phyloP scores from a whole-genome alignment of 2,113 vertebrate genomes.

The Thymallus thymallus region DNA sequence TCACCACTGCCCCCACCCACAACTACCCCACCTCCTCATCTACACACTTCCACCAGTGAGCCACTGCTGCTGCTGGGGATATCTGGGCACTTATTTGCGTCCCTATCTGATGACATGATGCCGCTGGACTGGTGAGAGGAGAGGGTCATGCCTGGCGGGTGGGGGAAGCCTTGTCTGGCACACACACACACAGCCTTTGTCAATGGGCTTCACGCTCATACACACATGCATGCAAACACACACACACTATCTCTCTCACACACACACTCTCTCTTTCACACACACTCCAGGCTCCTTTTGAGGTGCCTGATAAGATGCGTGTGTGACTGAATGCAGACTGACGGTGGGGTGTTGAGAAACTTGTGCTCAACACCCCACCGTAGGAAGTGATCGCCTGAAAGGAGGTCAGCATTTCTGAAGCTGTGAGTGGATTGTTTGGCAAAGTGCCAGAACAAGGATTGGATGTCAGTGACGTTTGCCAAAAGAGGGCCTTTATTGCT shows the following conservation, averaged over 20 bases:
- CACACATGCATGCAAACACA: not conserved
- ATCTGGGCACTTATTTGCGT: constrained; percentile 49
- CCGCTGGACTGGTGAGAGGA: constrained; percentile 50
- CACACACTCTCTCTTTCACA: not conserved
- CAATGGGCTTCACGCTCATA: not conserved
- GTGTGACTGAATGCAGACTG: not conserved
- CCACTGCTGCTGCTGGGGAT: constrained; percentile 47
- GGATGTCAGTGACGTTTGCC: not conserved
- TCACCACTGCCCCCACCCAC: not conserved
- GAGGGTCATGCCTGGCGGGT: not conserved
- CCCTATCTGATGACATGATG: constrained; percentile 53
- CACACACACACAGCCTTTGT: not conserved
- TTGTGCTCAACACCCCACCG: not conserved
- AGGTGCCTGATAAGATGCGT: not conserved
- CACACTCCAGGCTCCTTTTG: no score
- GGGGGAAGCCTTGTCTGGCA: not conserved
- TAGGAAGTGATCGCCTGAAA: not conserved
- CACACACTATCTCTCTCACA: not conserved
- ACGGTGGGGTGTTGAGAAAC: not conserved
- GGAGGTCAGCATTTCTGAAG: no score
- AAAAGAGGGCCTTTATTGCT: not conserved
- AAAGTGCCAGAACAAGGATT: not conserved
- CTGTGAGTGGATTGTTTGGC: no score
- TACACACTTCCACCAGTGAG: constrained; percentile 49
- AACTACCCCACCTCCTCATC: not conserved